Percentiles rank a stretch among this genome's conserved stretches.
phyloP scores from a whole-genome alignment of 2,797 vertebrate species.

The Sciurus carolinensis region DNA sequence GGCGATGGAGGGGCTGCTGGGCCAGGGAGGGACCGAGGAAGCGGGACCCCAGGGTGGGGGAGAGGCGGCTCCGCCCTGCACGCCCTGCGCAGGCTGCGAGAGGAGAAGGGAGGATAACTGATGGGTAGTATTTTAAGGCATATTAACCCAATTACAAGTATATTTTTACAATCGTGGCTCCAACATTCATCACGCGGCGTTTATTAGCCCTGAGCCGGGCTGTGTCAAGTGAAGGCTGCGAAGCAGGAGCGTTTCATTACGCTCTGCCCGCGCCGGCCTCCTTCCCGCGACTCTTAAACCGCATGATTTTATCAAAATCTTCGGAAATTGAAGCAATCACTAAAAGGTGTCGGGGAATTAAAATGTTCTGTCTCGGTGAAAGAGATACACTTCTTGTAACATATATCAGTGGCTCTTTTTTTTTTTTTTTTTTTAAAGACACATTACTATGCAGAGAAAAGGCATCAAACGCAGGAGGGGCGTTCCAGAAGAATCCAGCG shows the following conservation, averaged over 20 bases:
- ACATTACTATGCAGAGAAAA: constrained; percentile 92
- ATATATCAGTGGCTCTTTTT: constrained; percentile 92
- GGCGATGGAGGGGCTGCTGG: neutral
- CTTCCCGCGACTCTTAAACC: constrained; percentile 93
- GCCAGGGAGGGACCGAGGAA: constrained; percentile 5
- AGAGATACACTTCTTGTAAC: constrained; percentile 95
- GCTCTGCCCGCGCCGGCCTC: constrained; percentile 90
- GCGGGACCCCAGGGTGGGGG: constrained; percentile 26
- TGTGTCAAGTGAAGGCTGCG: constrained; percentile 91
- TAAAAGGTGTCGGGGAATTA: constrained; percentile 96
- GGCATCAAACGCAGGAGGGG: constrained; percentile 88
- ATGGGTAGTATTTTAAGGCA: constrained; percentile 99
- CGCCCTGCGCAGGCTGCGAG: constrained; percentile 85
- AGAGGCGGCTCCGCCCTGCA: constrained; percentile 66
- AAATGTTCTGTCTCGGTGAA: constrained; percentile 94
- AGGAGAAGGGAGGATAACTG: constrained; percentile 93
- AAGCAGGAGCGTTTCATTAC: constrained; percentile 93
- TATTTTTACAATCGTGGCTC: constrained; percentile 95
- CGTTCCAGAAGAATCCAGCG: constrained; percentile 89
- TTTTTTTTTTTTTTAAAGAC: constrained; percentile 90
- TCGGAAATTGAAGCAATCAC: constrained; percentile 97
- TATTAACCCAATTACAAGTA: constrained; percentile 99
- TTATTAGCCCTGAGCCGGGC: constrained; percentile 94
- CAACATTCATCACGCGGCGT: constrained; percentile 94
- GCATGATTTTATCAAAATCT: constrained; percentile 98